Base-by-base conservation (phyloP, 2,888 invertebrate genomes). In the Onthophagus sagittarius region DNA sequence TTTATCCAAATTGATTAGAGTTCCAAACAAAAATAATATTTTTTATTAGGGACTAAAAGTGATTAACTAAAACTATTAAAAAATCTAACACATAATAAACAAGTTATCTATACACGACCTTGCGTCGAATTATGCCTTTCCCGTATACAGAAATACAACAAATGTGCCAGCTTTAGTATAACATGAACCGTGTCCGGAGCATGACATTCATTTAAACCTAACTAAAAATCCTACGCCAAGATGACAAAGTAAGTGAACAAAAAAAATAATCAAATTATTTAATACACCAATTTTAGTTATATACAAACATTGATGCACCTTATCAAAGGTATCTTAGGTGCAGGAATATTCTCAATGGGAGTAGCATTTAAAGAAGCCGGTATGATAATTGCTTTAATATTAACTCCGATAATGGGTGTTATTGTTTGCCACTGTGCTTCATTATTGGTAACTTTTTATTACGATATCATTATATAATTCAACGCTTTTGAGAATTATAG, bases 331-430 rank as follows among this genome's bases (percentile, higher is more conserved):
- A 32, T 73, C 14, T 67, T 73, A 1, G 73, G 73, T 5, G 73
- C 73, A 0, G 73, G 73, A 2, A 32, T 73, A 6, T 73, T 73
- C 14, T 73, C 73, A 15, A 71, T 73, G 71, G 73, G 73, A 0
- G 69, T 73, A 11, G 73, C 73, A n/a, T 73, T 73, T 67, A 73
- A 71, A 53, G 71, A 73, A 32, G 73, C 71, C 7, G 73, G 73
- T 32, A 63, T 73, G 53, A 7, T 73, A 39, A 53, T 73, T 3
- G 73, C 73, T 3, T 15, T 69, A 23, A 33, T 71, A 15, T 62
- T 73, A 11, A 73, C 73, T 15, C 69, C 71, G 11, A 13, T 73
- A 4, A 69, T 73, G 33, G 73, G 73, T 1, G n/a, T 73, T 6
- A 13, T 73, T 5, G 73, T 73, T 5, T 23, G 70, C 9, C 73